Conservation (phyloP, 1,140 invertebrate genomes). For the Pentalonia nigronervosa region DNA sequence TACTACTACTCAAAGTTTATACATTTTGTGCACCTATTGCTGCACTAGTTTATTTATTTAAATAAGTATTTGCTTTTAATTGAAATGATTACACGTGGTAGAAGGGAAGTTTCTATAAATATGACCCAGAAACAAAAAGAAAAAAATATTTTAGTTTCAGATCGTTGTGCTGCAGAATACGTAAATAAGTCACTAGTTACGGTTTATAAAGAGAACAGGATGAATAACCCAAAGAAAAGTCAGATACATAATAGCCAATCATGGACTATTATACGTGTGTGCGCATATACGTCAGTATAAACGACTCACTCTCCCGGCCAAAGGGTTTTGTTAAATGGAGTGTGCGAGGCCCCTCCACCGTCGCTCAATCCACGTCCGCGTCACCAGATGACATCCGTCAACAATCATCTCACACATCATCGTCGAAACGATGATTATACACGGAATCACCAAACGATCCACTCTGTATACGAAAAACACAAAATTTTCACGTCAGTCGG, state of each 20-base stretch:
- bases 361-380: not conserved
- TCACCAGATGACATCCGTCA: not conserved
- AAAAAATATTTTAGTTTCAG: not conserved
- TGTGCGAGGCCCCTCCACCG: not conserved
- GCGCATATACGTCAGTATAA: not conserved
- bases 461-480: not conserved
- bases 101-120: not conserved
- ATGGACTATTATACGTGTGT: not conserved
- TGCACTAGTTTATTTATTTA: not conserved
- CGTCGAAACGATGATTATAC: not conserved
- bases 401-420: not conserved
- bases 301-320: not conserved
- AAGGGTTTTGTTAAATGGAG: constrained; percentile 42
- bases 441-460: not conserved
- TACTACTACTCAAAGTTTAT: not conserved
- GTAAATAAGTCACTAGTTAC: not conserved
- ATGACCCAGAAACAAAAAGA: not conserved
- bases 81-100: not conserved
- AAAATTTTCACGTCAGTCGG: not conserved
- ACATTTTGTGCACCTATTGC: not conserved
- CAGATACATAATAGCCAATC: constrained; percentile 35
- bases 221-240: constrained; percentile 8
- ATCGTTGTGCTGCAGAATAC: not conserved
- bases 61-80: not conserved
- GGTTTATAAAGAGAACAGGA: not conserved